Conservation (phyloP, 2,113 vertebrate genomes). For the Brachyhypopomus gauderio region DNA sequence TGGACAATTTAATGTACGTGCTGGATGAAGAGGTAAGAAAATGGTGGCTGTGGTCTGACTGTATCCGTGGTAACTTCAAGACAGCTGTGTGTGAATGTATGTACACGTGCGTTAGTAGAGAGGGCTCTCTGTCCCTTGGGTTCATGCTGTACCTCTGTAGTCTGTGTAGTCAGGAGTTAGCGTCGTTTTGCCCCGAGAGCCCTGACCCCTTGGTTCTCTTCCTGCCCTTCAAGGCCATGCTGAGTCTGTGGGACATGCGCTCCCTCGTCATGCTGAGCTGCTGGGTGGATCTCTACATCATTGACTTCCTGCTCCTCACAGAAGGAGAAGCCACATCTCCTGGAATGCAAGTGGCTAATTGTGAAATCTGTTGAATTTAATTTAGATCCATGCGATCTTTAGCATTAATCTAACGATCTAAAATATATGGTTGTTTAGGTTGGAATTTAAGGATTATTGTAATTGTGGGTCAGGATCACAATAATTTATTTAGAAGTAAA, state of each 20-base stretch:
- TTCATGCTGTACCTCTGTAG: neutral
- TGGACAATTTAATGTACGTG: slow-evolving; percentile 85
- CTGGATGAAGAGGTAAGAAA: slow-evolving; percentile 84
- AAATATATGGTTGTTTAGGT: too few relatives aligned
- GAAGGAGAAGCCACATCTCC: slow-evolving; percentile 83
- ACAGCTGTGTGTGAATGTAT: too few relatives aligned
- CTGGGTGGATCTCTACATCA: slow-evolving; percentile 78
- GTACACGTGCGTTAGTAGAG: too few relatives aligned
- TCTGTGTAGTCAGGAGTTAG: neutral
- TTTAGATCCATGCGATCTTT: too few relatives aligned
- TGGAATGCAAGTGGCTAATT: slow-evolving; percentile 66
- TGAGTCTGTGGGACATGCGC: slow-evolving; percentile 87
- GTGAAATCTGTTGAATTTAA: neutral
- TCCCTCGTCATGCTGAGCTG: slow-evolving; percentile 82
- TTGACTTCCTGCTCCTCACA: slow-evolving; percentile 88
- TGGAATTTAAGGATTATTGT: too few relatives aligned
- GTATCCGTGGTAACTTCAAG: too few relatives aligned
- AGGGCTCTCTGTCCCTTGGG: neutral
- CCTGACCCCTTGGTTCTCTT: neutral
- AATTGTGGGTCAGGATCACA: too few relatives aligned
- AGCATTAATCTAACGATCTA: too few relatives aligned
- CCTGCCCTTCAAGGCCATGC: slow-evolving; percentile 71
- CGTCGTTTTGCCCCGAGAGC: neutral
- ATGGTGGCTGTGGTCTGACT: too few relatives aligned
- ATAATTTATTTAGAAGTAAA: too few relatives aligned